These are phyloP conservation scores for Cettia cetti DNA, from an alignment of 2,113 vertebrate species.

Conservation along the genomic window DNA sequence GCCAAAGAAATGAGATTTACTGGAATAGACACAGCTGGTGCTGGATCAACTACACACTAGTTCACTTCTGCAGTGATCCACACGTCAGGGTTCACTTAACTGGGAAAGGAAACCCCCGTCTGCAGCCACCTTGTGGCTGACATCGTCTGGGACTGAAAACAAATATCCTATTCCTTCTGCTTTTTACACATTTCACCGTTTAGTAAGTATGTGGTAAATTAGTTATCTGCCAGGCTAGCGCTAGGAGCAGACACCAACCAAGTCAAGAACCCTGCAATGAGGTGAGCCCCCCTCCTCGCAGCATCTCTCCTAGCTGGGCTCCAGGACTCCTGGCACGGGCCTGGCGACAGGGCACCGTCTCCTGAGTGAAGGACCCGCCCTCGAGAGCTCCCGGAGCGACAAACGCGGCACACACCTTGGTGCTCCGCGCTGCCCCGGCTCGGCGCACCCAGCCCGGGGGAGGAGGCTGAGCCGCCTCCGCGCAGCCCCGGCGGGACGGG, in stretches of 20 bases:
- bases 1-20: background rate
- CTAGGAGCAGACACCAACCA: background rate
- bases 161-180: background rate
- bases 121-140: background rate
- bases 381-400: background rate
- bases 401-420: accelerated
- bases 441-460: accelerated
- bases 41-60: background rate
- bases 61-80: accelerated
- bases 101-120: background rate
- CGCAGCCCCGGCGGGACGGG: background rate
- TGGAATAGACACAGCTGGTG: background rate
- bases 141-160: background rate
- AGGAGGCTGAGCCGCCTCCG: background rate
- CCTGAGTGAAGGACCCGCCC: background rate
- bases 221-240: background rate
- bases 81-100: background rate
- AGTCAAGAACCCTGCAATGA: background rate
- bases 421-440: background rate
- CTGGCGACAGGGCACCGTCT: background rate
- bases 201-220: background rate
- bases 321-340: background rate
- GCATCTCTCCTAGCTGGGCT: background rate
- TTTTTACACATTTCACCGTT: background rate
- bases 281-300: accelerated